phyloP scores from a whole-genome alignment of 2,113 vertebrate genomes.

The Kryptolebias marmoratus region DNA sequence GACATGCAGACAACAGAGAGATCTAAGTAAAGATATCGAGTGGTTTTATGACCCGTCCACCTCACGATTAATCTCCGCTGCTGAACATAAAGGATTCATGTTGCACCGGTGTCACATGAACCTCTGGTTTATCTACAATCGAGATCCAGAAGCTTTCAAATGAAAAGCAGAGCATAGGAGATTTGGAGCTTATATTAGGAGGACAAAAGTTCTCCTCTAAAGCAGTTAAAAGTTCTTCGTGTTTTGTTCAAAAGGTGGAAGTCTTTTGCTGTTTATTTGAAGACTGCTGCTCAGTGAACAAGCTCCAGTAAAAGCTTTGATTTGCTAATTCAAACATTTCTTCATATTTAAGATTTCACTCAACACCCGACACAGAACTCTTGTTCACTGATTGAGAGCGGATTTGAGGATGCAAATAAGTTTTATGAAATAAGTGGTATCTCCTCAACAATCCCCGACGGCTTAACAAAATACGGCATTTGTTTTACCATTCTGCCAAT shows the following conservation, averaged over 20 bases:
- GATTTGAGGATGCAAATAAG: no score
- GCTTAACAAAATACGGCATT: background rate
- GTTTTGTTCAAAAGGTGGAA: background rate
- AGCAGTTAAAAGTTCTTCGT: background rate
- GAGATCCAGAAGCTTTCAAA: conserved; percentile 8
- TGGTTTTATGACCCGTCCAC: background rate
- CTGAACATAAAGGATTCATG: background rate
- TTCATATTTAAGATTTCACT: no score
- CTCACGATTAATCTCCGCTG: conserved; percentile 1
- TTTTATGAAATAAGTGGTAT: no score
- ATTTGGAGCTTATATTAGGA: background rate
- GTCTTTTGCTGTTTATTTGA: background rate
- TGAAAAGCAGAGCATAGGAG: conserved; percentile 15
- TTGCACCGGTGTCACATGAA: background rate
- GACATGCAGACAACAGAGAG: conserved; percentile 3
- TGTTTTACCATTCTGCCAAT: background rate
- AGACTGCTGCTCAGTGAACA: background rate
- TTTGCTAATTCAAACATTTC: no score
- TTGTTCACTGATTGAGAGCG: no score
- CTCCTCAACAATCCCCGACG: no score
- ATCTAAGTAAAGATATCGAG: conserved; percentile 8
- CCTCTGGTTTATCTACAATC: conserved; percentile 20
- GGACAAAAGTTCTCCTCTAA: background rate
- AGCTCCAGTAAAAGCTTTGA: no score
- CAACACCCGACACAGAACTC: no score